Base-by-base conservation (phyloP, 2,888 invertebrate genomes). In the Eupeodes luniger region DNA sequence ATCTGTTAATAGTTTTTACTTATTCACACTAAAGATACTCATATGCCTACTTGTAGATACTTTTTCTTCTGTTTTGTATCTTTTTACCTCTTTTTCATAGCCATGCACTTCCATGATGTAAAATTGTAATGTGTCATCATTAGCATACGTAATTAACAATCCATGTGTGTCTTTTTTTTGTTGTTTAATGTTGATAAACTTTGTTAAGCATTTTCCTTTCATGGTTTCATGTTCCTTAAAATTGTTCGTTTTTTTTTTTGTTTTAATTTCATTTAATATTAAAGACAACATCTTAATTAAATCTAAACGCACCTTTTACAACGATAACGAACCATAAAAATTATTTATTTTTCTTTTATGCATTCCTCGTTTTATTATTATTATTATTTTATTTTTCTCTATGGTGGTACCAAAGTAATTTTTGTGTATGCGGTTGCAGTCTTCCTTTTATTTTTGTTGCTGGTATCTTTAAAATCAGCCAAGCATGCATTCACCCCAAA, bases 221-320 rank as follows among this genome's bases (percentile, higher is more conserved):
- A 27, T 34, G 69, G 12, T 66, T 67, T 77, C 44, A 55, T 78
- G 59, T 72, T 66, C 16, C n/a, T 61, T 27, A 27, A 27, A 27
- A 27, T 27, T 57, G 57, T 49, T 34, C 4, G n/a, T 27, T 44
- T 47, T 44, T 40, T 62, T 55, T 40, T 36, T 10, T 11, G 27
- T 27, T 27, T 27, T 27, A 27, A 27, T 55, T 55, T 40, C 9
- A 9, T 40, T 40, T 40, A 40, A 40, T 66, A 84, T 69, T 84
- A 74, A 77, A 67, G 69, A 69, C 55, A 81, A 85, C 88, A 85
- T 88, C 88, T 88, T 88, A 88, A 88, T 88, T 88, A 88, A 88
- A 88, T 88, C 88, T 88, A 88, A 88, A 88, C 85, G 88, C 88
- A 88, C 88, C 88, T 88, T 85, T 88, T 88, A 88, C 88, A 85